Evolutionary conservation across 2,888 invertebrate species (phyloP).

Genomic region (Endomychus coccineus): DNA sequence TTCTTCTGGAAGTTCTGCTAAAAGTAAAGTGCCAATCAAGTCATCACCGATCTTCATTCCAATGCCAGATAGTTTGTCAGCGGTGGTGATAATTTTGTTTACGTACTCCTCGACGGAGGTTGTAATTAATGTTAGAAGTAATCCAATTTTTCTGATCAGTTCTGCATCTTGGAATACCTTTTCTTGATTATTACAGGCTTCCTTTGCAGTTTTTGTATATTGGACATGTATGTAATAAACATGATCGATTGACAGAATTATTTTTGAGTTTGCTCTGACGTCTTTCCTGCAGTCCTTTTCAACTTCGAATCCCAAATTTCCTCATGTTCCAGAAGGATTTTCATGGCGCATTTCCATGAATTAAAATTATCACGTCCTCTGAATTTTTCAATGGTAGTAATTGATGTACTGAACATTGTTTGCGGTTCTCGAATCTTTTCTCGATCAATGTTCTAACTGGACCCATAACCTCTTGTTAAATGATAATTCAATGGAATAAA

Average conservation of each 20-base stretch:
- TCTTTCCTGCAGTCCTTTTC: constrained; percentile 11
- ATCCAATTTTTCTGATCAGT: constrained; percentile 27
- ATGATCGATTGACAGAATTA: constrained; percentile 25
- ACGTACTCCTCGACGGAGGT: constrained; percentile 30
- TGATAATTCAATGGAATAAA: too few relatives aligned
- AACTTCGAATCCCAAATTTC: constrained; percentile 16
- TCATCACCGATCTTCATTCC: constrained; percentile 25
- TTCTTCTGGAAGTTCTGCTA: constrained; percentile 27
- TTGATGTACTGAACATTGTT: neutral
- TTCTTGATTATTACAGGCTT: constrained; percentile 26
- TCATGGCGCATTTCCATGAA: constrained; percentile 20
- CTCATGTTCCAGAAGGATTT: constrained; percentile 18
- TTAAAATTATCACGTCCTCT: constrained; percentile 18
- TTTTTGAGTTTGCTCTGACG: constrained; percentile 21
- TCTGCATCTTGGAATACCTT: constrained; percentile 30
- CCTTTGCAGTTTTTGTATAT: constrained; percentile 22
- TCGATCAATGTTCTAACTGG: neutral
- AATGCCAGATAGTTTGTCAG: constrained; percentile 25
- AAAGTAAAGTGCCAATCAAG: constrained; percentile 28
- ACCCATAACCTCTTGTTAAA: neutral
- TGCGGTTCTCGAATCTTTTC: neutral
- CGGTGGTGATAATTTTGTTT: constrained; percentile 25
- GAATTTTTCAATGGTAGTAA: constrained; percentile 4
- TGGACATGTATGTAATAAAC: constrained; percentile 28
- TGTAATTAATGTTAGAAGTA: constrained; percentile 25